Base-by-base conservation (phyloP, 2,888 invertebrate genomes). In the Loripinus fragilis region DNA sequence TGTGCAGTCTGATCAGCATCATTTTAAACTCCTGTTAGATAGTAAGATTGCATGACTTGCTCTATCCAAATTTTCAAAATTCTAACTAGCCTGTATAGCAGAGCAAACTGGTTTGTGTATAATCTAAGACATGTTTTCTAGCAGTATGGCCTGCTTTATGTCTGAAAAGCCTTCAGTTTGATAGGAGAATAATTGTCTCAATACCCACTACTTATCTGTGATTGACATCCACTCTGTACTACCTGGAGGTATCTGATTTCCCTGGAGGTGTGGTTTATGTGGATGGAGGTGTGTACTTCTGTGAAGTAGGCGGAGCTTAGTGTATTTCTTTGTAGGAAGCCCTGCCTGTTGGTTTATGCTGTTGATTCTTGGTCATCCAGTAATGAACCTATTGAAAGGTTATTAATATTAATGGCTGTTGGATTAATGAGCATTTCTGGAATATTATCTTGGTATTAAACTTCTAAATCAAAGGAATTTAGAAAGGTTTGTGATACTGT, bases 321-420 rank as follows among this genome's bases (percentile, higher is more conserved):
- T 50, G 35, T 69, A 35, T 25, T 64, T 28, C 60, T 33, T 60
- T 33, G 8, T 2, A 60, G 20, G 8, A 5, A 33, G 15, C 60
- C 33, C 33, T 33, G 60, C 60, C 60, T 60, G 60, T 60, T 60
- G 60, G 60, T 33, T 60, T 60, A 60, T 33, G 60, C 33, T 60
- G 60, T 67, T 41, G 73, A 64, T 64, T 65, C 76, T 65, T 78
- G 74, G 76, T 74, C 83, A 78, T 65, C 80, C 80, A 76, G 76
- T 83, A 78, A 80, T 78, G 76, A 78, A 73, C 78, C 76, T 77
- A 78, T 83, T 83, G 83, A 74, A 80, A 80, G 76, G 71, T 76
- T 80, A 83, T 83, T 83, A 83, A 80, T 83, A 83, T 83, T 83
- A 80, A 83, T 80, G 74, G 78, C 25, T 48, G 60, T 50, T 48